Evolutionary conservation across 92 coral and sea anemone species (phyloP), one percentile per base, ranked within the genome.

Genomic region (Paramuricea clavata): DNA sequence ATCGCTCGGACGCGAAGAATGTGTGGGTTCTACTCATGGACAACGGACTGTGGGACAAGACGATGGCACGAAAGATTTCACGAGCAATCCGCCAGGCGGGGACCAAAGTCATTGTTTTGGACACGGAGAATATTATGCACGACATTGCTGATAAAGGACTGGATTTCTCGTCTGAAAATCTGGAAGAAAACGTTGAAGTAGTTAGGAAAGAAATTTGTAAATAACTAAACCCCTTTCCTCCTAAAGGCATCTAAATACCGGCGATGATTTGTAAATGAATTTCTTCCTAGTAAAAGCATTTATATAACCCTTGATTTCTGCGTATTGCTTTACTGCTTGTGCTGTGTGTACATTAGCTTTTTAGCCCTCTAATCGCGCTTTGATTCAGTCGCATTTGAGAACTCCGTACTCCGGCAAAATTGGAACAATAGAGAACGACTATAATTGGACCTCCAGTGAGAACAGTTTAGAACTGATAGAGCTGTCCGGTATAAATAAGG

Each of bases 1-100:
- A 41, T n/a, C 84, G 73, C 2, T 7, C 52, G 22, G 73, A 33
- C 16, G 84, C 84, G 0, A 79, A 59, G 56, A 79, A 79, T 26
- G 84, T 79, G 21, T 54, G 64, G 73, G 34, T 79, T 9, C 57
- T 79, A 30, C 84, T 79, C 56, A 79, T 79, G 84, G 84, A 79
- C 57, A 21, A 79, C 15, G 84, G 84, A 8, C 21, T 60, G 13
- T 79, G 84, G 84, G 84, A 79, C 84, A 79, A 57, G 34, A 59
- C 69, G 8, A 0, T 16, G 47, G 84, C 84, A n/a, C 65, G 84
- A 31, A 35, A 61, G 23, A 47, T 28, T 6, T 79, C 84, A 13
- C 17, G 39, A 61, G 52, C 22, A 79, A 26, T 79, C 34, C 65
- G 84, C 42, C 35, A 79, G 19, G 10, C 32, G 21, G 84, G 84